Evolutionary conservation across 2,888 invertebrate genomes (phyloP).

Genomic region (Punctoribates punctum): DNA sequence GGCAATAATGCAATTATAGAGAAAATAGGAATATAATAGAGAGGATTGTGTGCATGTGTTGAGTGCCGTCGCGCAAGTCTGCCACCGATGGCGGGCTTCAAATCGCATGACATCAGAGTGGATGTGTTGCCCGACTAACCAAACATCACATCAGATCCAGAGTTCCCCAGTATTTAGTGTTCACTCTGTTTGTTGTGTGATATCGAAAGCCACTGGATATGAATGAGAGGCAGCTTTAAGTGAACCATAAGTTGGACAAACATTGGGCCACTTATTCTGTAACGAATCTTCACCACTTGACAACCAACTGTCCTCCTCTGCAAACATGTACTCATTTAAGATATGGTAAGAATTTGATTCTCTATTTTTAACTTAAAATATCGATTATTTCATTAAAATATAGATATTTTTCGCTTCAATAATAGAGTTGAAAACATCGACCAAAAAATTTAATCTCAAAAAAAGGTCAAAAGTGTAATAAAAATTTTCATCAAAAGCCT

Average conservation of each 20-base stretch:
- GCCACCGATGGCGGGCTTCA: not conserved
- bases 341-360: not conserved
- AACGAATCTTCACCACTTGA: not conserved
- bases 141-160: slow-evolving; percentile 29
- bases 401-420: not conserved
- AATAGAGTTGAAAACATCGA: not conserved
- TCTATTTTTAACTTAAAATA: not conserved
- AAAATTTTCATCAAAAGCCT: not conserved
- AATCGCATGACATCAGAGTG: slow-evolving; percentile 6
- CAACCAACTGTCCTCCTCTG: not conserved
- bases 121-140: slow-evolving; percentile 18
- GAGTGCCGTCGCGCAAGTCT: slow-evolving; percentile 3
- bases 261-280: slow-evolving; percentile 8
- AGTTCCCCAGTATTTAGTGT: slow-evolving; percentile 5
- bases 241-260: slow-evolving; percentile 29
- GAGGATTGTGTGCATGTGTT: slow-evolving; percentile 4
- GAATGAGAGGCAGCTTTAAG: slow-evolving; percentile 5
- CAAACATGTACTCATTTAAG: not conserved
- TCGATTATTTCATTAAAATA: slow-evolving; percentile 10
- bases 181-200: slow-evolving; percentile 9
- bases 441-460: not conserved
- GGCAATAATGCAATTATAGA: slow-evolving; percentile 6
- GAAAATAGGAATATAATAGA: not conserved
- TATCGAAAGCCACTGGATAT: slow-evolving; percentile 30
- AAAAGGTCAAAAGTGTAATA: not conserved